Percentiles rank a stretch among this genome's conserved stretches.
Evolutionary conservation across 2,888 invertebrate species (phyloP).

Genomic region (Tiphia femorata): DNA sequence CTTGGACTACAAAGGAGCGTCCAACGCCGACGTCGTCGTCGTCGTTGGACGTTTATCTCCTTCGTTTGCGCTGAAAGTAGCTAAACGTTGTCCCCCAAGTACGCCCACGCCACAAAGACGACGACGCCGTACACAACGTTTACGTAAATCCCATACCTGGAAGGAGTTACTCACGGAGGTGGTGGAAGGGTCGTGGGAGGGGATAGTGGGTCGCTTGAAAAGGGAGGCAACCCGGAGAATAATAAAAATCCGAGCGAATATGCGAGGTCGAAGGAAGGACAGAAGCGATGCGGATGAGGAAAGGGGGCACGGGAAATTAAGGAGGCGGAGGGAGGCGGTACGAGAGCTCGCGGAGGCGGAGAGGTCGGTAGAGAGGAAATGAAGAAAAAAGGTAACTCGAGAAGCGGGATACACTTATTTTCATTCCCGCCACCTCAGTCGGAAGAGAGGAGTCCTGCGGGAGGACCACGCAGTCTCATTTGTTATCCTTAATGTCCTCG

Average conservation of each 20-base stretch:
- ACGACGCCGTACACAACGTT: too few species aligned
- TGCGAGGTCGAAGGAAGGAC: background rate
- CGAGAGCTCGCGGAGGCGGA: background rate
- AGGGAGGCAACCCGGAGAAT: slow-evolving; percentile 12
- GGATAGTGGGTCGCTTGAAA: slow-evolving; percentile 36
- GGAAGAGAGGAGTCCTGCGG: slow-evolving; percentile 64
- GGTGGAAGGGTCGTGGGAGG: background rate
- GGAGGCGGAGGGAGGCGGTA: slow-evolving; percentile 10
- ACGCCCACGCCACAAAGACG: too few species aligned
- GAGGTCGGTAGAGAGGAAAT: slow-evolving; percentile 30
- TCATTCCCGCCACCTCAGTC: slow-evolving; percentile 63
- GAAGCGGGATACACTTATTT: slow-evolving; percentile 62
- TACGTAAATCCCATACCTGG: too few species aligned
- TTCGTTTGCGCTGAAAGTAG: background rate
- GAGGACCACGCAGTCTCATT: slow-evolving; percentile 64
- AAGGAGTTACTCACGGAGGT: too few species aligned
- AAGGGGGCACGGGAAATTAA: background rate
- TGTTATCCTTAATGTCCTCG: slow-evolving; percentile 66
- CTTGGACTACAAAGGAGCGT: too few species aligned
- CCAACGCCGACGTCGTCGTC: too few species aligned
- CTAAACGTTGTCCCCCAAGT: background rate
- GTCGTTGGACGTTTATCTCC: too few species aligned
- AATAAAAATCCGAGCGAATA: slow-evolving; percentile 13
- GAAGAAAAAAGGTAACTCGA: slow-evolving; percentile 46
- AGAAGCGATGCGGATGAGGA: background rate